Base-by-base conservation (phyloP, 1,140 invertebrate species). In the Drosophila aff. region DNA sequence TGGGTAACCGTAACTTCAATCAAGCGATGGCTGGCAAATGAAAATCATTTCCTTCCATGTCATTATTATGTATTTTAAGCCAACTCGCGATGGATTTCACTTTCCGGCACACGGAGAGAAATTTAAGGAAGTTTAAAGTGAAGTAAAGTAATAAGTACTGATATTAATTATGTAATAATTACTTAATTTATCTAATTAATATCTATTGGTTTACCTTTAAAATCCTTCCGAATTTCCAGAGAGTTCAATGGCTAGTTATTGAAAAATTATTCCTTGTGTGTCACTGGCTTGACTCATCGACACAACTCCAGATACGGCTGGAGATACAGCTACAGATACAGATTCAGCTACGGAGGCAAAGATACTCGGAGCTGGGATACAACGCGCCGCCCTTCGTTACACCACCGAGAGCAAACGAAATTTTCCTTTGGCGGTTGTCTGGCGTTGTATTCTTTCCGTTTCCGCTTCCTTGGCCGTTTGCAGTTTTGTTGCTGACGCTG, bases 31-130 rank as follows among this genome's bases (percentile, higher is more conserved):
- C 86, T 90, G 76, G 82, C 86, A 91, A 89, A 85, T 91, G 82
- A 86, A 90, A 90, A 90, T 91, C 72, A 91, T 91, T 91, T 91
- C 87, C 87, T 90, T 90, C 87, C 82, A 91, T 86, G 85, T 89
- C 85, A 90, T 89, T 89, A 89, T 89, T 89, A 82, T 89, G 74
- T 89, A 87, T 66, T 79, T 79, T 78, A 64, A 57, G 41, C 75
- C 83, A 67, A 47, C 64, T 62, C 67, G 82, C 72, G 83, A 83
- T 79, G 82, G 84, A 76, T 87, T 87, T 87, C 84, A 87, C 84
- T 87, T 87, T 86, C 82, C 77, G 46, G 11, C 36, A 57, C 53
- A 57, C 53, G 21, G 21, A 57, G 21, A 55, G 21, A 55, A 55
- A 55, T 33, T 7, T 1, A 13, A 6, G 5, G 1, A 28, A 28